phyloP scores from a whole-genome alignment of 2,888 invertebrate species.

The Eristalis tenax region DNA sequence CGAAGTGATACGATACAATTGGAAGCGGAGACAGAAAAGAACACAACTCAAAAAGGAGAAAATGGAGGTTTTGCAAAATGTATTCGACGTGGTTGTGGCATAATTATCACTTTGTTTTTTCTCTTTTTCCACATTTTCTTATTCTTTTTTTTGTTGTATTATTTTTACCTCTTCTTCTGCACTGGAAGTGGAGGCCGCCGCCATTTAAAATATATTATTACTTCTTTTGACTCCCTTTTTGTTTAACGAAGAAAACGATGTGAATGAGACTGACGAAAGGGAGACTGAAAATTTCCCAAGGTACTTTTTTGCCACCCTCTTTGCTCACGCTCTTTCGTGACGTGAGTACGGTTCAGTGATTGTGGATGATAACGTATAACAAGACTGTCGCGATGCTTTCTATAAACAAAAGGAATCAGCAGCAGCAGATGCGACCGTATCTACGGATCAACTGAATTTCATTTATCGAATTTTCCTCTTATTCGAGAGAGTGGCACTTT shows the following conservation, averaged over 20 bases:
- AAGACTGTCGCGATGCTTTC: conserved; percentile 27
- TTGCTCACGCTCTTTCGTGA: conserved; percentile 22
- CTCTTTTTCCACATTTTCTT: conserved; percentile 9
- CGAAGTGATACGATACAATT: conserved; percentile 4
- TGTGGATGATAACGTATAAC: conserved; percentile 29
- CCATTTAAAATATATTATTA: conserved; percentile 49
- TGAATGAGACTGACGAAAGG: neutral
- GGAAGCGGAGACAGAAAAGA: neutral
- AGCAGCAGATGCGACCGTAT: conserved; percentile 60
- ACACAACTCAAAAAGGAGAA: conserved; percentile 2
- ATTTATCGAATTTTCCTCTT: conserved; percentile 60
- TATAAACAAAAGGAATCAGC: neutral
- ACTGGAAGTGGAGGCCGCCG: conserved; percentile 63
- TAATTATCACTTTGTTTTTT: conserved; percentile 35
- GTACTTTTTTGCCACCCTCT: conserved; percentile 46
- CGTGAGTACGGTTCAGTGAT: conserved; percentile 34
- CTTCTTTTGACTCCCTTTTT: conserved; percentile 18
- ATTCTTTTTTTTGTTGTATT: neutral
- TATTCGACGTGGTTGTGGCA: conserved; percentile 16
- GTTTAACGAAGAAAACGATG: conserved; percentile 2
- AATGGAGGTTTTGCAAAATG: neutral
- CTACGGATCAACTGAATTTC: conserved; percentile 67
- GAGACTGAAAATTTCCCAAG: conserved; percentile 57
- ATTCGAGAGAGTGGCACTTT: conserved; percentile 42
- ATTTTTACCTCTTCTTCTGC: conserved; percentile 64